A percentile compares a stretch with the other conserved stretches of the same genome.
phyloP scores from a whole-genome alignment of 2,888 invertebrate species.

The Esperia sulphurella region DNA sequence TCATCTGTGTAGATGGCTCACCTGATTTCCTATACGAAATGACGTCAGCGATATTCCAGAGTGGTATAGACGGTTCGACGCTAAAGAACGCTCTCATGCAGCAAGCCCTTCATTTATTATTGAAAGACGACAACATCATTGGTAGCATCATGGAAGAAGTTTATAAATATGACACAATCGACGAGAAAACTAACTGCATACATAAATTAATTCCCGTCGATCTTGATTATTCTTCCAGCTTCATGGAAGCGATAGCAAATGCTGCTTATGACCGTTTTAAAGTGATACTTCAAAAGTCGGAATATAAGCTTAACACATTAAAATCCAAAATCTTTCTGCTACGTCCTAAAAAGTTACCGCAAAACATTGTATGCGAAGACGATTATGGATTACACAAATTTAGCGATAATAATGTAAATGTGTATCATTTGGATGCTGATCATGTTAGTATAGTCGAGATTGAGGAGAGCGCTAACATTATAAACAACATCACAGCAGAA shows the following conservation, averaged over 20 bases:
- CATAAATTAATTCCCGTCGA: constrained; percentile 52
- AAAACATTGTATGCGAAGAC: background rate
- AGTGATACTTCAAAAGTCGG: background rate
- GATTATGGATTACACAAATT: constrained; percentile 1
- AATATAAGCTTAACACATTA: background rate
- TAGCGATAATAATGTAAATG: background rate
- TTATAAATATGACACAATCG: constrained; percentile 72
- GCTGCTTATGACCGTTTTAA: constrained; percentile 74
- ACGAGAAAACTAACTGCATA: constrained; percentile 76
- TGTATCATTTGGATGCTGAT: background rate
- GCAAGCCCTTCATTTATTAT: constrained; percentile 71
- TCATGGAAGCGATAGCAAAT: constrained; percentile 35
- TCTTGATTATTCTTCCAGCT: constrained; percentile 50
- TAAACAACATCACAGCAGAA: background rate
- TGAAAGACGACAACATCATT: constrained; percentile 50
- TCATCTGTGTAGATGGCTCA: constrained; percentile 90
- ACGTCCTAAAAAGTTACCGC: background rate
- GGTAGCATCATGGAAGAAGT: constrained; percentile 54
- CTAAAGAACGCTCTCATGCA: constrained; percentile 79
- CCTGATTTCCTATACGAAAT: constrained; percentile 83
- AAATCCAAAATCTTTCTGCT: constrained; percentile 1
- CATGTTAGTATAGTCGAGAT: background rate
- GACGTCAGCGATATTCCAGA: constrained; percentile 61
- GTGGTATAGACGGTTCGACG: constrained; percentile 54
- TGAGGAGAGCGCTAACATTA: constrained; percentile 3